Base-by-base conservation (phyloP, 1,140 invertebrate genomes). In the Lucilia sericata region DNA sequence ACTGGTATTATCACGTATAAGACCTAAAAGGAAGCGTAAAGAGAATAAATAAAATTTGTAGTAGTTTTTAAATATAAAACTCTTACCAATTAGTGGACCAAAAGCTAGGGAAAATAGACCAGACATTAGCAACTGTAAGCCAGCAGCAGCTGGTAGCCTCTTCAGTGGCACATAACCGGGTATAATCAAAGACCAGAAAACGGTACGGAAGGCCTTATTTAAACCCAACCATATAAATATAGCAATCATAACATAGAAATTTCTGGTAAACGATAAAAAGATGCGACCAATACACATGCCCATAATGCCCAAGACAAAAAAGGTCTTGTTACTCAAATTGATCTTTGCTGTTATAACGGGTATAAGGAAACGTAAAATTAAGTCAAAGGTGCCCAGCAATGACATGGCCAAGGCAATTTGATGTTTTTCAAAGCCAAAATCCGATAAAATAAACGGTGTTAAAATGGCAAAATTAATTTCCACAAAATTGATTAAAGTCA, bases 401-500 rank as follows among this genome's bases (percentile, higher is more conserved):
- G 94, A 94, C 92, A 95, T 93, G 81, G 93, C 93, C 2, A 92
- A 89, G 0, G 94, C 94, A 3, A 93, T 92, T 88, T 94, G 91
- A 2, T 86, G 80, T 55, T 91, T 92, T 0, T 89, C 85, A 82
- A 94, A 92, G 17, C 92, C 92, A 86, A 92, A 93, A 84, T 95
- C 94, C 12, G 88, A 88, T 1, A 95, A 88, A 55, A 95, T 94
- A 84, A 95, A 95, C 0, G 94, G 94, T 0, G 94, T 94, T 47
- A 95, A 88, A 5, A 95, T 91, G 2, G 94, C 94, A 88, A 95
- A 95, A 88, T 95, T 95, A 12, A 95, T 89, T 87, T 95, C 95
- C 30, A 93, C 93, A 86, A 95, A 94, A 86, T 93, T 93, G 5
- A 94, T 94, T 13, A 95, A 87, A 10, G 94, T 94, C 82, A 95